Percentiles rank a stretch among this genome's conserved stretches.
phyloP scores from a whole-genome alignment of 2,797 vertebrate genomes.

The Girardinus metallicus region DNA sequence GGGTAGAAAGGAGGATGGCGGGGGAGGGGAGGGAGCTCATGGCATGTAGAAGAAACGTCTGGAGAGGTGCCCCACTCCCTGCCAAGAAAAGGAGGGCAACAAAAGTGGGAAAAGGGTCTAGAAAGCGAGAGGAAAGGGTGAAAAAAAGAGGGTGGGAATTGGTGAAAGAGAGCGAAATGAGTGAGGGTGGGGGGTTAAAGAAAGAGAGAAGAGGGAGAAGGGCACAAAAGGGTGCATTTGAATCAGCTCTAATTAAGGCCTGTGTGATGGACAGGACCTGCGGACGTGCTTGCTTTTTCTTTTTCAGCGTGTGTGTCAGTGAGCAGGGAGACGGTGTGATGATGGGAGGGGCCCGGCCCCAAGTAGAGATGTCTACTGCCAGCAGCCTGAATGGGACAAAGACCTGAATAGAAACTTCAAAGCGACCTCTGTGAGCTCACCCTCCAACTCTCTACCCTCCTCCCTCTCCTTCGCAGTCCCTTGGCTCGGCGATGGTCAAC shows the following conservation, averaged over 20 bases:
- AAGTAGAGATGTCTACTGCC: constrained; percentile 82
- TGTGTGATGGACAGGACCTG: constrained; percentile 82
- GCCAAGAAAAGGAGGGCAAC: constrained; percentile 76
- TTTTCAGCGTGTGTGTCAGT: constrained; percentile 27
- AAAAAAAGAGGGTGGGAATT: constrained; percentile 53
- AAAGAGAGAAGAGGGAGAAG: constrained; percentile 75
- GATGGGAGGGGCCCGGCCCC: constrained; percentile 65
- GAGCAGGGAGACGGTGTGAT: constrained; percentile 56
- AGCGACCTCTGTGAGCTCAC: constrained; percentile 75
- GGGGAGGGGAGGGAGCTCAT: constrained; percentile 42
- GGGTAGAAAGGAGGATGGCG: constrained; percentile 7
- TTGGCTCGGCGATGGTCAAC: constrained; percentile 73
- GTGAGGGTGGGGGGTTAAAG: constrained; percentile 66
- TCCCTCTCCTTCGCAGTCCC: constrained; percentile 54
- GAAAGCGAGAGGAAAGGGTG: constrained; percentile 45
- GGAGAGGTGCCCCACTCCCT: constrained; percentile 74
- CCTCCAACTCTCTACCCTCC: constrained; percentile 2
- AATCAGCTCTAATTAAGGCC: constrained; percentile 82
- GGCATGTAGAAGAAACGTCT: constrained; percentile 65
- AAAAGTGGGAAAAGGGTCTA: constrained; percentile 65
- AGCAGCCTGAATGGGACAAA: constrained; percentile 82
- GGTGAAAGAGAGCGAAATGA: constrained; percentile 66
- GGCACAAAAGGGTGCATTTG: constrained; percentile 78
- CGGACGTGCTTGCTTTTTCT: constrained; percentile 76
- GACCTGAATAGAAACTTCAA: constrained; percentile 85